Conservation (phyloP, 2,113 vertebrate genomes). For the Chloebia gouldiae region DNA sequence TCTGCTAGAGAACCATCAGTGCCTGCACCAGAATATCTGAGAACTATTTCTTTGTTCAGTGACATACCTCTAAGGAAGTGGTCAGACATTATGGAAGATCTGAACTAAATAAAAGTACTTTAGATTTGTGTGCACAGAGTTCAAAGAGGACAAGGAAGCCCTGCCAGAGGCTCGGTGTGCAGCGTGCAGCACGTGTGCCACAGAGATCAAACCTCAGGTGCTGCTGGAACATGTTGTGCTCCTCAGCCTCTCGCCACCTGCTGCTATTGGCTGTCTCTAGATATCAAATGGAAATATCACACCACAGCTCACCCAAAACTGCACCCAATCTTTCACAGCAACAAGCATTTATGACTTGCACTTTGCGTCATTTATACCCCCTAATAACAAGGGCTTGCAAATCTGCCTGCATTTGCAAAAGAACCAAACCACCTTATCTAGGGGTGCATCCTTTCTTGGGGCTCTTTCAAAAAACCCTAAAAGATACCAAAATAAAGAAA, state of each 20-base stretch:
- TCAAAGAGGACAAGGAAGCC: not conserved
- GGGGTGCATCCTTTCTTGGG: not conserved
- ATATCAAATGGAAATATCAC: conserved; percentile 69
- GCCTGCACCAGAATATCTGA: not conserved
- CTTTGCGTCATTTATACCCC: conserved; percentile 35
- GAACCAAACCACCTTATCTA: not conserved
- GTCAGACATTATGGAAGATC: not conserved
- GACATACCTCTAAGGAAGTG: not conserved
- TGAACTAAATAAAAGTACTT: not conserved
- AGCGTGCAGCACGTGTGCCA: not conserved
- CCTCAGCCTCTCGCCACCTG: not conserved
- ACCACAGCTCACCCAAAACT: conserved; percentile 50
- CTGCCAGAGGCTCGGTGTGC: not conserved
- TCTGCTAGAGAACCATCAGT: not conserved
- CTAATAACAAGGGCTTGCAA: conserved; percentile 5
- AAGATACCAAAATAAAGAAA: not conserved
- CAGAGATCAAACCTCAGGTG: conserved; percentile 54
- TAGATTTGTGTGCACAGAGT: not conserved
- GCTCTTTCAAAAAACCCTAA: not conserved
- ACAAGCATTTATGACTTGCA: conserved; percentile 23
- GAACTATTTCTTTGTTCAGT: not conserved
- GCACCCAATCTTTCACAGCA: conserved; percentile 31
- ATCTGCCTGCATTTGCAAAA: conserved; percentile 34
- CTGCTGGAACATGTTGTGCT: conserved; percentile 55
- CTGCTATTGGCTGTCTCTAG: conserved; percentile 53